Evolutionary conservation across 1,140 invertebrate genomes (phyloP).

Genomic region (Eulimnadia texana): DNA sequence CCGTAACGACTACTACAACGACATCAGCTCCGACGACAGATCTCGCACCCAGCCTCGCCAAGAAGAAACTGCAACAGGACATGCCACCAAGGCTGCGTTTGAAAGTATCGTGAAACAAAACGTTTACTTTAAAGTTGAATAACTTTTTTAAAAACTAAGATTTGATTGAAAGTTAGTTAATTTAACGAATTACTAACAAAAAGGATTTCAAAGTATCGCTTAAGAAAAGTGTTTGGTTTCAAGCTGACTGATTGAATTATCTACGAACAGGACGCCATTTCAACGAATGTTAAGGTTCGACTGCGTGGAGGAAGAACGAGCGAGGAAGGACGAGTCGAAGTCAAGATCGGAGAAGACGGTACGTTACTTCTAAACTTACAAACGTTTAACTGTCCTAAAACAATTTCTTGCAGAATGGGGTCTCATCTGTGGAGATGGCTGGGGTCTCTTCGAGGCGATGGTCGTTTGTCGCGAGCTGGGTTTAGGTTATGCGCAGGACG

Average conservation of each 20-base stretch:
- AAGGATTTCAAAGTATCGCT: too few relatives aligned
- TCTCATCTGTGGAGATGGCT: slow-evolving; percentile 75
- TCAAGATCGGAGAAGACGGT: slow-evolving; percentile 37
- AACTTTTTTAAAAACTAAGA: too few relatives aligned
- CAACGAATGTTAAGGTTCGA: slow-evolving; percentile 25
- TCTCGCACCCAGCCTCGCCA: background rate
- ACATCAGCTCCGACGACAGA: slow-evolving; percentile 26
- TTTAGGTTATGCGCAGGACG: slow-evolving; percentile 57
- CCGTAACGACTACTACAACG: background rate
- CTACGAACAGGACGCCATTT: slow-evolving; percentile 8
- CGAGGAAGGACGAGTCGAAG: slow-evolving; percentile 63
- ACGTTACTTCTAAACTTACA: slow-evolving; percentile 13
- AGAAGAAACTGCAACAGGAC: slow-evolving; percentile 10
- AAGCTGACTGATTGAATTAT: too few relatives aligned
- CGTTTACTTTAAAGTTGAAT: too few relatives aligned
- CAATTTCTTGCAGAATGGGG: slow-evolving; percentile 43
- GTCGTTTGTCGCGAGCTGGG: slow-evolving; percentile 63
- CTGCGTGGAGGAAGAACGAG: slow-evolving; percentile 43
- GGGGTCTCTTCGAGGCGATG: slow-evolving; percentile 66
- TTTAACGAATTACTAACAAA: too few relatives aligned
- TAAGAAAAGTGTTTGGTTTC: too few relatives aligned
- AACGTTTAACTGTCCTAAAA: too few relatives aligned
- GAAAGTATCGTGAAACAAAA: slow-evolving; percentile 9
- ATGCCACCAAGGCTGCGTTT: slow-evolving; percentile 10
- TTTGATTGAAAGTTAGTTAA: too few relatives aligned